Evolutionary conservation across 2,888 invertebrate species (phyloP).

Genomic region (Tiphia femorata): DNA sequence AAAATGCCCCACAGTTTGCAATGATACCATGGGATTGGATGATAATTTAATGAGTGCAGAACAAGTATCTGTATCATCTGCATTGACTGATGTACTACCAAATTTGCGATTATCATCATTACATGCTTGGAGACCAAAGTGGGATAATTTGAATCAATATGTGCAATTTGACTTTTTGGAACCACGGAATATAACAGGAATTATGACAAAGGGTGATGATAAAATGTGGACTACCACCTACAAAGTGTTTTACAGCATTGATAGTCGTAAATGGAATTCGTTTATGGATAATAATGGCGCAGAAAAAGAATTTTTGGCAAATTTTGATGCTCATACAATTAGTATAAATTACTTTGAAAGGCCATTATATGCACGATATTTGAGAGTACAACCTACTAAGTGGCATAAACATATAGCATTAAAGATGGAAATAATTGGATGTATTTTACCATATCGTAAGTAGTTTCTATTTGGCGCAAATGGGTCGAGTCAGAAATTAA

Average conservation of each 20-base stretch:
- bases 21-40: conserved; percentile 81
- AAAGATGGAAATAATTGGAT: conserved; percentile 83
- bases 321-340: conserved; percentile 76
- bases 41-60: conserved; percentile 74
- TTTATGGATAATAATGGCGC: conserved; percentile 72
- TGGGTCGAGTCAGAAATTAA: background rate
- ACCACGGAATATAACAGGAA: conserved; percentile 82
- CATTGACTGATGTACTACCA: conserved; percentile 35
- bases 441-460: conserved; percentile 80
- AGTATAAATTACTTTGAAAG: conserved; percentile 78
- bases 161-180: conserved; percentile 82
- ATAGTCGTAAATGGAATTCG: conserved; percentile 80
- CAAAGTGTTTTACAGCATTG: conserved; percentile 80
- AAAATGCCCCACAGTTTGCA: conserved; percentile 70
- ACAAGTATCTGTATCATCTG: conserved; percentile 79
- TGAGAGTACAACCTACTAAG: conserved; percentile 79
- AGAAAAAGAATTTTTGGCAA: conserved; percentile 78
- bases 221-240: conserved; percentile 83
- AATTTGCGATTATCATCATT: conserved; percentile 43
- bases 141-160: conserved; percentile 53
- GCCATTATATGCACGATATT: conserved; percentile 80
- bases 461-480: background rate
- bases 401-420: conserved; percentile 83
- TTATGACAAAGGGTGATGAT: conserved; percentile 80
- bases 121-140: conserved; percentile 47